Conservation (phyloP, 2,113 vertebrate genomes). For the Perca flavescens region DNA sequence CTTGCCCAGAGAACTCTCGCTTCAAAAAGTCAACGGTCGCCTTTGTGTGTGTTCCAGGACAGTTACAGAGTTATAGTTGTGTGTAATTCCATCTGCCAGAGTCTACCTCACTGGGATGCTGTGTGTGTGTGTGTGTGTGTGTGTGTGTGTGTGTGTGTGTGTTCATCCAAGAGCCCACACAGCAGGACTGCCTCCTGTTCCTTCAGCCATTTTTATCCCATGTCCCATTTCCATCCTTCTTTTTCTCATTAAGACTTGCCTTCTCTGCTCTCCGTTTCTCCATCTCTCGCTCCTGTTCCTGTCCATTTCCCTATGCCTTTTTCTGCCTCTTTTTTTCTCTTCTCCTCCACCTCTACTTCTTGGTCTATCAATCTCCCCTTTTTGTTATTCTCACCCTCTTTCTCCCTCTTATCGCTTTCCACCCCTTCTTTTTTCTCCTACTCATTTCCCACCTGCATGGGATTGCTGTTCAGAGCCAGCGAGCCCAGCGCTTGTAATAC, state of each 20-base stretch:
- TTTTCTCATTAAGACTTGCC: constrained; percentile 57
- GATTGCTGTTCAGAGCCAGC: constrained; percentile 65
- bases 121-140: neutral
- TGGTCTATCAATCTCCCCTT: constrained; percentile 41
- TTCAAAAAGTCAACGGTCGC: constrained; percentile 64
- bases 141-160: neutral
- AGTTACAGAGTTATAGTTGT: constrained; percentile 65
- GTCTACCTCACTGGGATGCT: constrained; percentile 43
- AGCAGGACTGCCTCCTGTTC: constrained; percentile 53
- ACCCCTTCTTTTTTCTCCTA: constrained; percentile 23
- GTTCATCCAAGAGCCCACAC: neutral
- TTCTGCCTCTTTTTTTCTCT: constrained; percentile 10
- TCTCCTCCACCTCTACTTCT: constrained; percentile 7
- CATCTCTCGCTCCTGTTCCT: constrained; percentile 26
- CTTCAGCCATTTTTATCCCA: constrained; percentile 26
- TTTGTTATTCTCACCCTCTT: constrained; percentile 38
- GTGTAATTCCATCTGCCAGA: constrained; percentile 76
- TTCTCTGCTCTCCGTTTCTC: constrained; percentile 17
- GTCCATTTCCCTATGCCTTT: constrained; percentile 25
- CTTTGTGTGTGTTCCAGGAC: constrained; percentile 60
- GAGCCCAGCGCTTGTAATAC: constrained; percentile 67
- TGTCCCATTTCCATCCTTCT: constrained; percentile 54
- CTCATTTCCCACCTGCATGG: constrained; percentile 75
- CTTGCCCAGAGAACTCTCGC: constrained; percentile 56
- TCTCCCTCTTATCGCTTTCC: constrained; percentile 50